Conservation (phyloP, 2,113 vertebrate species). For the Xiphophorus couchianus region DNA sequence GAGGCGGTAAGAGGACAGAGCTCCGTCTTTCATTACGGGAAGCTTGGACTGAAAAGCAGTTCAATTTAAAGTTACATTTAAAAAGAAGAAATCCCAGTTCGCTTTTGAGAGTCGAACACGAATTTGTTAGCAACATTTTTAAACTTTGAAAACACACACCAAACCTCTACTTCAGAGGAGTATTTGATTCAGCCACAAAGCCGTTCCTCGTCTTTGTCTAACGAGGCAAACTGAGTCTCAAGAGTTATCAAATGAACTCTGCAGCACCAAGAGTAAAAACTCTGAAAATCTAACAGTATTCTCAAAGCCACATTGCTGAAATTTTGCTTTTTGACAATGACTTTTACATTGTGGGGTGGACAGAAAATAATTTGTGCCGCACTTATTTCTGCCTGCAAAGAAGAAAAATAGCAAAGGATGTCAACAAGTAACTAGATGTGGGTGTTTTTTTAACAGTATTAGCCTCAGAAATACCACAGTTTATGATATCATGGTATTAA, state of each 20-base stretch:
- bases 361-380: neutral
- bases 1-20: neutral
- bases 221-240: neutral
- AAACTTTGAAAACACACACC: neutral
- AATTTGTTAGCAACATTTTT: neutral
- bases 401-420: neutral
- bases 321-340: neutral
- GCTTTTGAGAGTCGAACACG: neutral
- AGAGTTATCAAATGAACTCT: neutral
- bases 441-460: too few relatives aligned
- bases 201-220: neutral
- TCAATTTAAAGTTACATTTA: neutral
- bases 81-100: neutral
- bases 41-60: conserved; percentile 8
- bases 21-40: conserved; percentile 19
- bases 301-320: neutral
- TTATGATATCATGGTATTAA: too few relatives aligned
- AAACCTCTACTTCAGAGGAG: neutral
- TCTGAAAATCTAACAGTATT: neutral
- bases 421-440: too few relatives aligned
- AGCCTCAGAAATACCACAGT: too few relatives aligned
- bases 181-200: neutral
- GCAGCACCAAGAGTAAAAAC: neutral
- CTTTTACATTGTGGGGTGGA: neutral
- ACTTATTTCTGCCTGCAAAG: neutral